Percentiles rank a stretch among this genome's conserved stretches.
phyloP scores from a whole-genome alignment of 2,888 invertebrate genomes.

The Prosopocoilus inquinatus region DNA sequence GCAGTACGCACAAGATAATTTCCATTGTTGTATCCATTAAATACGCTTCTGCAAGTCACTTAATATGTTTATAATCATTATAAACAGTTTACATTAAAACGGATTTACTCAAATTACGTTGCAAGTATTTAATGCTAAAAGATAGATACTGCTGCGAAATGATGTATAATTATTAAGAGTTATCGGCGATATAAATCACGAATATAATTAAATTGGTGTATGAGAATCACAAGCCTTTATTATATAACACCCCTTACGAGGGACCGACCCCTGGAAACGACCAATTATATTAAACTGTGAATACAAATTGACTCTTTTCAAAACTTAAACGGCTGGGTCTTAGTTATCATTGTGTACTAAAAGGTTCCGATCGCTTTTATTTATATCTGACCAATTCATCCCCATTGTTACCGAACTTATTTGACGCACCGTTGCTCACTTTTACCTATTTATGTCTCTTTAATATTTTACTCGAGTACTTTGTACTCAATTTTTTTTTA shows the following conservation, averaged over 20 bases:
- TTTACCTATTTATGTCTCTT: slow-evolving; percentile 22
- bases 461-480: slow-evolving; percentile 17
- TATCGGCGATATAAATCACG: slow-evolving; percentile 46
- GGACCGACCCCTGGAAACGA: slow-evolving; percentile 33
- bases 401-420: slow-evolving; percentile 24
- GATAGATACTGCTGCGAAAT: slow-evolving; percentile 40
- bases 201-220: slow-evolving; percentile 45
- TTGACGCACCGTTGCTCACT: slow-evolving; percentile 14
- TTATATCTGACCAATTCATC: slow-evolving; percentile 26
- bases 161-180: slow-evolving; percentile 44
- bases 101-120: slow-evolving; percentile 11
- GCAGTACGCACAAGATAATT: too few relatives aligned
- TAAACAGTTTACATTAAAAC: too few relatives aligned
- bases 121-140: slow-evolving; percentile 10
- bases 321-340: slow-evolving; percentile 49
- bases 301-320: slow-evolving; percentile 50
- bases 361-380: slow-evolving; percentile 29
- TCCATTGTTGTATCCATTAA: too few relatives aligned
- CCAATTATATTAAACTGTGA: slow-evolving; percentile 43
- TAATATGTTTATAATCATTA: too few relatives aligned
- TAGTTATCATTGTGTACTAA: slow-evolving; percentile 35
- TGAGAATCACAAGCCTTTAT: slow-evolving; percentile 43
- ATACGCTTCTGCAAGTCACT: too few relatives aligned
- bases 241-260: slow-evolving; percentile 38
- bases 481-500: not conserved